Conservation (phyloP, 2,797 vertebrate genomes). For the Argyrosomus regius region DNA sequence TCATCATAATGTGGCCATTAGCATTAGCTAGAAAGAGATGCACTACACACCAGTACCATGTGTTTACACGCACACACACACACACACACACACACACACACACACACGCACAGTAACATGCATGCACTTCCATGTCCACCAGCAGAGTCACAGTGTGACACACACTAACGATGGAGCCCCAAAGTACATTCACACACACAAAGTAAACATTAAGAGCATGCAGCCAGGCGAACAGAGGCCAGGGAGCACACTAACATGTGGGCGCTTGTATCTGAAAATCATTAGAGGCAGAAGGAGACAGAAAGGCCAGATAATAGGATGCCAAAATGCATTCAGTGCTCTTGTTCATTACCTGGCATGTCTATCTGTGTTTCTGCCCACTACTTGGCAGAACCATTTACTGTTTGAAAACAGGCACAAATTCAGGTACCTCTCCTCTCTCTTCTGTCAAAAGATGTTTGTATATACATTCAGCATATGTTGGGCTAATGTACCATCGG, state of each 20-base stretch:
- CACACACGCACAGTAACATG: constrained; percentile 9
- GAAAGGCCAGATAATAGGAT: constrained; percentile 71
- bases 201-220: constrained; percentile 28
- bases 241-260: constrained; percentile 51
- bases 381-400: constrained; percentile 53
- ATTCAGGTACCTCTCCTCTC: constrained; percentile 22
- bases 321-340: constrained; percentile 67
- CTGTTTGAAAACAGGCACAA: constrained; percentile 39
- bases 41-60: neutral
- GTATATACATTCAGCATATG: constrained; percentile 18
- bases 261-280: constrained; percentile 66
- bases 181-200: constrained; percentile 9
- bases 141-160: constrained; percentile 2
- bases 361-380: constrained; percentile 53
- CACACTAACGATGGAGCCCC: constrained; percentile 2
- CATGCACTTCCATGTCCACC: constrained; percentile 16
- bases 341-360: constrained; percentile 70
- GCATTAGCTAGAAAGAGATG: constrained; percentile 50
- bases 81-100: constrained; percentile 17
- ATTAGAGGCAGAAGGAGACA: constrained; percentile 72
- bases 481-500: too few species aligned
- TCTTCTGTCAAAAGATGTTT: constrained; percentile 23
- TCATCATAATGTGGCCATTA: constrained; percentile 80
- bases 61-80: constrained; percentile 24
- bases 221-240: constrained; percentile 48